A percentile compares a stretch with the other conserved stretches of the same genome.
These are phyloP conservation scores for Trachelus tabidus DNA, from an alignment of 2,888 invertebrate genomes.

Conservation along the genomic window DNA sequence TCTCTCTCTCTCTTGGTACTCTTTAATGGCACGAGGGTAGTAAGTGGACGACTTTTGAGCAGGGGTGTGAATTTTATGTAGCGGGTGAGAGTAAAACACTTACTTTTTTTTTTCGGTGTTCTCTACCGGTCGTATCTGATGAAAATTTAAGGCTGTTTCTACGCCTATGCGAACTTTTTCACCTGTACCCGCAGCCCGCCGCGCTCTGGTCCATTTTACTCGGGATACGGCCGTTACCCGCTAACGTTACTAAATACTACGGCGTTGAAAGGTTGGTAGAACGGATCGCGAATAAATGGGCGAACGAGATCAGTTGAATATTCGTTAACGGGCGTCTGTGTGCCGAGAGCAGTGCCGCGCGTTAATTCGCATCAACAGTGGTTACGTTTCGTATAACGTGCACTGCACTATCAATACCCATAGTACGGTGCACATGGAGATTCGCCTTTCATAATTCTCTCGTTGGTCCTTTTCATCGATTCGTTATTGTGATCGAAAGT, in stretches of 20 bases:
- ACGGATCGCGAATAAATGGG: too few species aligned
- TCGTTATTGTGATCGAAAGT: too few species aligned
- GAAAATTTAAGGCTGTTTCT: neutral
- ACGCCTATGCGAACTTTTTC: neutral
- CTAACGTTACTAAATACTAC: neutral
- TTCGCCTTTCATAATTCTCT: too few species aligned
- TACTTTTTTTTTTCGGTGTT: neutral
- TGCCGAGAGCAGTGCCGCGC: too few species aligned
- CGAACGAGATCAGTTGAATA: too few species aligned
- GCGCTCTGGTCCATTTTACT: neutral
- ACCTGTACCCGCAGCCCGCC: neutral
- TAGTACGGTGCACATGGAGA: too few species aligned
- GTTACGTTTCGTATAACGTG: too few species aligned
- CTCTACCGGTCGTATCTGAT: neutral
- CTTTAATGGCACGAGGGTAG: neutral
- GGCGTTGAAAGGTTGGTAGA: too few species aligned
- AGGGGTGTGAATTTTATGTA: neutral
- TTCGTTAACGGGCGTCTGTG: too few species aligned
- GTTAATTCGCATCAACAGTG: too few species aligned
- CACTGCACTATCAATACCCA: too few species aligned
- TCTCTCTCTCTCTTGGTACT: neutral
- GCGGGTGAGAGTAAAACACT: neutral
- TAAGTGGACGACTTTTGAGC: neutral
- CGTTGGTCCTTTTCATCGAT: too few species aligned
- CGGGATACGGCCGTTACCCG: neutral